Evolutionary conservation across 1,140 invertebrate species (phyloP), one percentile per base, ranked within the genome.

Genomic region (Coenobita brevimanus): DNA sequence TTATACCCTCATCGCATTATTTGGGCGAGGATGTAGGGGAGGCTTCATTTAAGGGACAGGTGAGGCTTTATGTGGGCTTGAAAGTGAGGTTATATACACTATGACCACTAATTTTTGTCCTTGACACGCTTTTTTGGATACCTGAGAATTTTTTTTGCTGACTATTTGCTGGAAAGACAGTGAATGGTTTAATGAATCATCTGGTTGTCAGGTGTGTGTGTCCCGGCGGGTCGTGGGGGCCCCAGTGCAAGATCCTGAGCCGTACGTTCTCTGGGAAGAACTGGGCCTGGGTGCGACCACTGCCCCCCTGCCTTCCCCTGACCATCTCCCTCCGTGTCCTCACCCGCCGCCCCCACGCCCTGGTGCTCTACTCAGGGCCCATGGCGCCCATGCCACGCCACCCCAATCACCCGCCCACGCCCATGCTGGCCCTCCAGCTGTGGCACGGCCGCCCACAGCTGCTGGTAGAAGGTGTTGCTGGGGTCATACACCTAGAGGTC

Each of bases 261-360:
- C 76, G 76, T 2, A 30, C 76, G 46, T 79, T 79, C 50, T 27
- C n/a, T 8, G 76, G 76, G 24, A 10, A 8, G 4, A 54, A 54
- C 0, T 79, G 46, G 46, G 76, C 76, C 46, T 79, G 76, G 76
- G 27, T 79, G 0, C n/a, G 27, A 21, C 76, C 76, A 1, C 76
- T 54, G 46, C 76, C 76, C 15, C 54, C 76, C 54, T 79, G 76
- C 50, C 46, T 79, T 4, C 46, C 76, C n/a, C 2, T 38, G 24
- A 79, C 76, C 27, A 24, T 79, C 2, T 79, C 76, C 43, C 54
- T 79, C 4, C 76, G 76, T 27, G 17, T 79, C 43, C 76, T 79
- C 76, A 79, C 76, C 4, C 46, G 76, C 46, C 46, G 30, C 24
- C 76, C 46, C 3, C n/a, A 79, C n/a, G 76, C 76, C 30, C 43